Base-by-base conservation (phyloP, 2,797 vertebrate genomes). In the Parauchenoglanis ngamensis region DNA sequence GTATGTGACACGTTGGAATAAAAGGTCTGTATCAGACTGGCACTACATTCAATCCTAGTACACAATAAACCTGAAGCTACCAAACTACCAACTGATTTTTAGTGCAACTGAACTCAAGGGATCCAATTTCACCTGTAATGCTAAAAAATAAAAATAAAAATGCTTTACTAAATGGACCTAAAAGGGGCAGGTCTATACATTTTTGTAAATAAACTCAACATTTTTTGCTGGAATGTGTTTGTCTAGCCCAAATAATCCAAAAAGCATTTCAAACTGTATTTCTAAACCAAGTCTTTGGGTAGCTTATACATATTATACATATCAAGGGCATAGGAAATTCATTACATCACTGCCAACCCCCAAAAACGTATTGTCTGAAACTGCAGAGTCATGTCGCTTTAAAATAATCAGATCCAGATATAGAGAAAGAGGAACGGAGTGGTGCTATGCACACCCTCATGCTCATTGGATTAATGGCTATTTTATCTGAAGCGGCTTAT, bases 1-100 rank as follows among this genome's bases (percentile, higher is more conserved):
- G 13, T 59, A 87, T 67, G 59, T 73, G 87, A 89, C 85, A 88
- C 70, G 40, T 2, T 49, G 7, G 72, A 25, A 75, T 49, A 75
- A 49, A 13, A n/a, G 21, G 21, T 73, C 35, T 73, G 70, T 23
- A n/a, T 25, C 70, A 73, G 4, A 23, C 40, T 75, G 70, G 11
- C 72, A 75, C 11, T 25, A 6, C 25, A 46, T 73, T 46, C 23
- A 54, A 31, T 54, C 17, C 52, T 25, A 56, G 7, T 10, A 56
- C 13, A 31, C 6, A 49, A 31, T 54, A 17, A 77, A 54, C 6
- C 49, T 56, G n/a, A 19, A 28, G 13, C 46, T 31, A n/a, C n/a
- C 19, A 54, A 1, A 77, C 7, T 54, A 77, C 25, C n/a, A 31
- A 25, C 70, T 40, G 35, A 4, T 75, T 23, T 25, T 7, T 49